Evolutionary conservation across 2,888 invertebrate genomes (phyloP).

Genomic region (Eupithecia vulgata): DNA sequence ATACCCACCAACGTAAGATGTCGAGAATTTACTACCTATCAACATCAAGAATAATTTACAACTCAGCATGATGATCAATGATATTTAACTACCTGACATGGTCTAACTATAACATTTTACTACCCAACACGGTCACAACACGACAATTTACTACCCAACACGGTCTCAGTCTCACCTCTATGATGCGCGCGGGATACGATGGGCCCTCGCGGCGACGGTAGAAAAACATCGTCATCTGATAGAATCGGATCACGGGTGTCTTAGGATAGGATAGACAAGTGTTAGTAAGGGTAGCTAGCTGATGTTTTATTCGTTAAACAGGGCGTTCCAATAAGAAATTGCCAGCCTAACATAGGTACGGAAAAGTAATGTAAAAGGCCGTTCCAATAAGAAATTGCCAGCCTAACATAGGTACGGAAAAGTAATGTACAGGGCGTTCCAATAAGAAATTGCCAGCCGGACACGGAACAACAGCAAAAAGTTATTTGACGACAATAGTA

Average conservation of each 20-base stretch:
- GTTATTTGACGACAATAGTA: too few relatives aligned
- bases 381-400: too few relatives aligned
- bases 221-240: slow-evolving; percentile 70
- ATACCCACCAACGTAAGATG: neutral
- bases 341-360: too few relatives aligned
- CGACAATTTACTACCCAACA: slow-evolving; percentile 12
- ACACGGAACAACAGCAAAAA: too few relatives aligned
- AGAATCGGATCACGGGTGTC: slow-evolving; percentile 63
- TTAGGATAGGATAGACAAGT: slow-evolving; percentile 35
- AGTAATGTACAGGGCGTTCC: too few relatives aligned
- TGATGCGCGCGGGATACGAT: slow-evolving; percentile 48
- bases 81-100: slow-evolving; percentile 3
- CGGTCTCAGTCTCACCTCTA: slow-evolving; percentile 52
- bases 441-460: too few relatives aligned
- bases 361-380: too few relatives aligned
- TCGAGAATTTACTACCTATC: neutral
- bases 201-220: slow-evolving; percentile 48
- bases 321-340: too few relatives aligned
- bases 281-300: slow-evolving; percentile 28
- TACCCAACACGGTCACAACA: slow-evolving; percentile 13
- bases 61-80: neutral
- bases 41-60: neutral
- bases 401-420: too few relatives aligned
- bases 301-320: neutral
- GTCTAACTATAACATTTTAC: slow-evolving; percentile 5